Conservation (phyloP, 2,797 vertebrate genomes). For the Peromyscus eremicus region DNA sequence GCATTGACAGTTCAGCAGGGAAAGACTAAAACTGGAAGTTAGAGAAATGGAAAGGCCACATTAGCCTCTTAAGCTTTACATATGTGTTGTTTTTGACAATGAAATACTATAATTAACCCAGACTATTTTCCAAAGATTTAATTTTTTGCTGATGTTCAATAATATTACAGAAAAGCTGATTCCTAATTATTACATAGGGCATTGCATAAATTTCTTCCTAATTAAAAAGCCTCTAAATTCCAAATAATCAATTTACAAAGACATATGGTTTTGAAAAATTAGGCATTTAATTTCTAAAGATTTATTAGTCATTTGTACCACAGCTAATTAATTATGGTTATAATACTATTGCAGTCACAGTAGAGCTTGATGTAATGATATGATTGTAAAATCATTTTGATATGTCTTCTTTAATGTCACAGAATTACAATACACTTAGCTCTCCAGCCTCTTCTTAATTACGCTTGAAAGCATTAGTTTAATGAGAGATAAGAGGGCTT, state of each 20-base stretch:
- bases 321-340: slow-evolving; percentile 88
- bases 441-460: slow-evolving; percentile 84
- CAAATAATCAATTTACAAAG: slow-evolving; percentile 90
- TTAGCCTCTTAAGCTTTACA: slow-evolving; percentile 87
- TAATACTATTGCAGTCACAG: slow-evolving; percentile 84
- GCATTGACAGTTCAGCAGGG: slow-evolving; percentile 85
- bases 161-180: slow-evolving; percentile 89
- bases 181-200: slow-evolving; percentile 88
- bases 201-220: slow-evolving; percentile 91
- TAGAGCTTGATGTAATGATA: slow-evolving; percentile 86
- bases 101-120: slow-evolving; percentile 88
- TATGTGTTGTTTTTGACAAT: slow-evolving; percentile 88
- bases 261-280: slow-evolving; percentile 90
- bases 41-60: slow-evolving; percentile 86
- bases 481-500: slow-evolving; percentile 85
- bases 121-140: slow-evolving; percentile 89
- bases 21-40: slow-evolving; percentile 84
- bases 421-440: slow-evolving; percentile 81
- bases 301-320: slow-evolving; percentile 89
- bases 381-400: slow-evolving; percentile 85
- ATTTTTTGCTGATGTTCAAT: slow-evolving; percentile 91
- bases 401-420: slow-evolving; percentile 80
- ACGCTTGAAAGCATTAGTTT: slow-evolving; percentile 84
- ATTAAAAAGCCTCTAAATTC: slow-evolving; percentile 92
- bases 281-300: slow-evolving; percentile 90